These are phyloP conservation scores for Oxygymnocypris stewartii DNA, from an alignment of 2,113 vertebrate genomes.

Conservation along the genomic window DNA sequence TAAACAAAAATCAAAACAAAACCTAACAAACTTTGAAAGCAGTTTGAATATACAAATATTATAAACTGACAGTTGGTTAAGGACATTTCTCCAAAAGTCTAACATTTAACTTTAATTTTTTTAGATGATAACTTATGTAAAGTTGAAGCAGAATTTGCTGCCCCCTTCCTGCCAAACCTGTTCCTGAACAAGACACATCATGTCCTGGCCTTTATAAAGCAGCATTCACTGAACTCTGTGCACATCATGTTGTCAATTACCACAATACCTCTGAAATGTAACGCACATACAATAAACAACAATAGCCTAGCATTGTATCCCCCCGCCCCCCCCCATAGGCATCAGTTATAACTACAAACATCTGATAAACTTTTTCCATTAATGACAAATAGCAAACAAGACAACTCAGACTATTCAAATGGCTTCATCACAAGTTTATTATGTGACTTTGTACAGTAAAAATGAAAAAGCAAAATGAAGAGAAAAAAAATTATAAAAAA, in stretches of 20 bases:
- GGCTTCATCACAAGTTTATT: conserved; percentile 92
- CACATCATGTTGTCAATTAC: too few relatives aligned
- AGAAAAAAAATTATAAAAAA: conserved; percentile 46
- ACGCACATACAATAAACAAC: neutral
- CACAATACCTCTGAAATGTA: neutral
- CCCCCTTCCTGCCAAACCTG: neutral
- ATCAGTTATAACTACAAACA: neutral
- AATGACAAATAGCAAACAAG: conserved; percentile 8
- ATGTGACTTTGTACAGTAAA: conserved; percentile 96
- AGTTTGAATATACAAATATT: neutral
- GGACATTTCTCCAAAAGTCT: neutral
- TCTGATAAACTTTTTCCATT: neutral
- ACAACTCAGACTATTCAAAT: neutral
- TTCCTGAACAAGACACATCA: neutral
- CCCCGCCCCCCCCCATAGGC: too few relatives aligned
- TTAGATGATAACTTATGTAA: too few relatives aligned
- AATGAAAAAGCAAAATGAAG: conserved; percentile 63
- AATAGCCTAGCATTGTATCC: neutral
- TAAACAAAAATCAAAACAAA: too few relatives aligned
- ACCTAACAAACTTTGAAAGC: neutral
- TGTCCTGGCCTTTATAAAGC: neutral
- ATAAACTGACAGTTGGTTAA: neutral
- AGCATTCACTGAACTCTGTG: neutral
- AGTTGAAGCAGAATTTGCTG: neutral
- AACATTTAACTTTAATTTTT: too few relatives aligned